Evolutionary conservation across 2,888 invertebrate species (phyloP), one percentile per base, ranked within the genome.

Genomic region (Phasia obesa): DNA sequence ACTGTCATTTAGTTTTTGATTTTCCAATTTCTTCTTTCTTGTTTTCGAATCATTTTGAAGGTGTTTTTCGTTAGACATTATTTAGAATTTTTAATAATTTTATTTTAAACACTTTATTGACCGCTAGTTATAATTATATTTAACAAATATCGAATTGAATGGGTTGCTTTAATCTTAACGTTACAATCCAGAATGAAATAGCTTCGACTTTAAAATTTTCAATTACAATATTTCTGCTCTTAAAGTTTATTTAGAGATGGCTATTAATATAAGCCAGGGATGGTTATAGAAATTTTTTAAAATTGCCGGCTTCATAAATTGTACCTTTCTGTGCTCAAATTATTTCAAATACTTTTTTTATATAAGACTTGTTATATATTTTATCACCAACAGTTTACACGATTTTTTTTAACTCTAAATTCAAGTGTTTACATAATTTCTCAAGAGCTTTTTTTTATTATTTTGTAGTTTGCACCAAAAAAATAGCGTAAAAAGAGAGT

Each of bases 1-100:
- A 31, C 86, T 65, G 7, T 83, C 74, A 0, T 25, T 27, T 4
- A 78, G 70, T 65, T 83, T 83, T 65, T 83, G 82, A 23, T 35
- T 78, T 17, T 64, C 69, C 49, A 83, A 49, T 38, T 78, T 47
- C 31, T 78, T 47, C 31, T 65, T 75, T 38, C 70, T 44, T 21
- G 70, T 51, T 75, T 75, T 77, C 53, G 44, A 27, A 65, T 78
- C 70, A 65, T 59, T 71, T 65, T 27, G 27, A 27, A 27, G 6
- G 3, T 4, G 7, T 31, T 31, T 31, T 23, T 27, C 47, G 2
- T 35, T 51, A 4, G 74, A 7, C 79, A 83, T 79, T 60, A 25
- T 65, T 35, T 21, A 9, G 25, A 25, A 19, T 64, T 69, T 59
- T n/a, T 35, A 25, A 15, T 27, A 27, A 23, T 27, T 47, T n/a